Evolutionary conservation across 2,113 vertebrate species (phyloP), one percentile per base, ranked within the genome.

Genomic region (Misgurnus anguillicaudatus): DNA sequence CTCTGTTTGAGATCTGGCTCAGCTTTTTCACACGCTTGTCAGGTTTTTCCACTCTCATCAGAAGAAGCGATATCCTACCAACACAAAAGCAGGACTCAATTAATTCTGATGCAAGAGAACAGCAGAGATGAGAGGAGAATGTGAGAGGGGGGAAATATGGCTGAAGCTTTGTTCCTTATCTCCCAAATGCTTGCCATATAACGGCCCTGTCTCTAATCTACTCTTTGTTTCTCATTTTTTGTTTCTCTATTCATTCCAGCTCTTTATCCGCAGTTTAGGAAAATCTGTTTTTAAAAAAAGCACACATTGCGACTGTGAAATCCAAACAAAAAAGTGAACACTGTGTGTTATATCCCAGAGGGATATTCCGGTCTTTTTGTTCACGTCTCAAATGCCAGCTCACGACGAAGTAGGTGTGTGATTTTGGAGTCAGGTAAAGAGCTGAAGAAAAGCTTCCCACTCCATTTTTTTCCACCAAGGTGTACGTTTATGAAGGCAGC

Each of bases 71-170:
- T 65, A 85, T 67, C 66, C 80, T 69, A 69, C 57, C 45, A 69
- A 87, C 82, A 87, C 87, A 87, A 88, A 87, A 80, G 80, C 61
- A 71, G 38, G 73, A 84, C 80, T 87, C 83, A 89, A 85, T 91
- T 88, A 89, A 75, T 84, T 83, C 71, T n/a, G 53, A 80, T 81
- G 83, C 76, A 75, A 70, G 80, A 21, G 71, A 63, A 79, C 19
- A 51, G 73, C 71, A 45, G 51, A 74, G 82, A 86, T 11, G 51
- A 42, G 55, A 85, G 61, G 19, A 81, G 67, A 79, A 78, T 51
- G 66, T 73, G 82, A 36, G 31, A 66, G 82, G 77, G 62, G 77
- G 65, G 36, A 71, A 78, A 80, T 78, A 74, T 74, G 74, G 57
- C 75, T 80, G 79, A 41, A 58, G 42, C 81, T 83, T 79, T 84